Evolutionary conservation across 2,888 invertebrate genomes (phyloP), one percentile per base, ranked within the genome.

Genomic region (Latrodectus elegans): DNA sequence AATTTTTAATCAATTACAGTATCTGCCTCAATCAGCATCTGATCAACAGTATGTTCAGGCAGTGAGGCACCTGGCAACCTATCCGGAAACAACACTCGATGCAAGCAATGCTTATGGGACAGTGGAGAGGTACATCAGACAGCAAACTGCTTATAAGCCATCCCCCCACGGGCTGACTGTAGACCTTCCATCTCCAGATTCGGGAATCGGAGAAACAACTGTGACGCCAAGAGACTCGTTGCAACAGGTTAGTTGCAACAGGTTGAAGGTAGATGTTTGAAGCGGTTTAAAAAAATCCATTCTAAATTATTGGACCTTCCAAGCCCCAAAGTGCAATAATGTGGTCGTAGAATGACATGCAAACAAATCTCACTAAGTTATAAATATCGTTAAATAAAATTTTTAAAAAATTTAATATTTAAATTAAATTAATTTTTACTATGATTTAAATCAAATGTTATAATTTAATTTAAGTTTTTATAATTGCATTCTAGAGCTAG

Each of bases 161-260:
- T 70, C 88, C 17, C 81, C 84, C 0, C 71, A 81, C 17, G 91
- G 91, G 71, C 95, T 97, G 90, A 97, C 97, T 77, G 97, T 97
- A 92, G 98, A 98, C 93, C 94, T 98, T 92, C 97, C 98, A 51
- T 97, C 97, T 91, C 97, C 97, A 49, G 98, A 98, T 94, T 97
- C 97, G 92, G 98, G 98, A 90, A 98, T 98, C 92, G 98, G 98
- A 90, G 97, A 72, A 97, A 90, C 97, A 92, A 96, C 97, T 91
- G 96, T 97, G 92, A 97, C 97, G 88, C 97, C 97, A 89, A 94
- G 96, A 91, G 89, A 86, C 60, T 95, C 90, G 67, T 89, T 91
- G 70, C 91, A 91, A 49, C 92, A 92, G 91, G 92, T 92, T 89
- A 82, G 74, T 49, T 55, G 12, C 15, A 38, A 38, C 38, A 38